phyloP scores from a whole-genome alignment of 2,797 vertebrate species.

The Phoeniculus purpureus region DNA sequence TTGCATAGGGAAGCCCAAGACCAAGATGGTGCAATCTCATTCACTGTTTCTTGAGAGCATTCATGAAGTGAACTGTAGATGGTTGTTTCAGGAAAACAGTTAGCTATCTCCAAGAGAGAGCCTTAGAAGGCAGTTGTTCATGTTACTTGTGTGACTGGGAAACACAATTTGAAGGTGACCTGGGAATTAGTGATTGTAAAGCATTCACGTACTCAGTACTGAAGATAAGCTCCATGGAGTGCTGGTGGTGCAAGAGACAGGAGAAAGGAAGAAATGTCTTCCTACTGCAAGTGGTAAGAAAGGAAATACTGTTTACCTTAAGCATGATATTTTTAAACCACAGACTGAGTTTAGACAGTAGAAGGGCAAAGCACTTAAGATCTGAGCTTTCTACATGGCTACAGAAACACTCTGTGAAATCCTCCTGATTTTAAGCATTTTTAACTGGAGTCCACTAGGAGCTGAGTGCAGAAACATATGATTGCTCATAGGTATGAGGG shows the following conservation, averaged over 20 bases:
- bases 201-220: background rate
- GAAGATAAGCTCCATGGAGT: background rate
- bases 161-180: background rate
- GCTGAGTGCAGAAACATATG: background rate
- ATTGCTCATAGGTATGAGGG: background rate
- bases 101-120: background rate
- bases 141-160: background rate
- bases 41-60: background rate
- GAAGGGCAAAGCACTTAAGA: background rate
- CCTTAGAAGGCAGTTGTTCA: background rate
- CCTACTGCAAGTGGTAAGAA: background rate
- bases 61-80: background rate
- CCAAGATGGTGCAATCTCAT: background rate
- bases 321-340: background rate
- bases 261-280: background rate
- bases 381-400: background rate
- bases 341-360: background rate
- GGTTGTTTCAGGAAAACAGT: no score
- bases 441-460: background rate
- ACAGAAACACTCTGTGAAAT: background rate
- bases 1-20: background rate
- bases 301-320: background rate
- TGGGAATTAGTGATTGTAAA: background rate
- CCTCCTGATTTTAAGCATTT: background rate
- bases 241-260: background rate